phyloP scores from a whole-genome alignment of 2,113 vertebrate genomes.

The Cebus imitator region DNA sequence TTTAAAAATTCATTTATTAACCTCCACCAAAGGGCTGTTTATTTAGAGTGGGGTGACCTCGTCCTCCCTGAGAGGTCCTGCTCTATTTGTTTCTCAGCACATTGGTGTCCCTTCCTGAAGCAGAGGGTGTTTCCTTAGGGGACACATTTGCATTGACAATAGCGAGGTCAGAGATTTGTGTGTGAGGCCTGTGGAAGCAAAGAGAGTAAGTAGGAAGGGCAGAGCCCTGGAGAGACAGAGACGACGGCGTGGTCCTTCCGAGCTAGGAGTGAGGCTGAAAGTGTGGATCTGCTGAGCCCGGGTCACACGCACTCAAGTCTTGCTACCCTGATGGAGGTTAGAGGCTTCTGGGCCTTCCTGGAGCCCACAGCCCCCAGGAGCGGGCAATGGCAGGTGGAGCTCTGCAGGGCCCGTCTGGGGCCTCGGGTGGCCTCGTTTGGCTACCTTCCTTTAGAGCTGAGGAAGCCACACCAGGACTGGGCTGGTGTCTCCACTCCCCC shows the following conservation, averaged over 20 bases:
- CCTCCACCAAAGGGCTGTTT: neutral
- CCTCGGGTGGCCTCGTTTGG: fast-evolving
- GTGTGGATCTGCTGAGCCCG: fast-evolving
- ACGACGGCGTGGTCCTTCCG: no score
- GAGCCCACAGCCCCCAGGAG: neutral
- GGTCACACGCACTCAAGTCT: neutral
- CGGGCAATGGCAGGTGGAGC: fast-evolving
- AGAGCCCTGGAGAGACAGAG: neutral
- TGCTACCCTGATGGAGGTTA: neutral
- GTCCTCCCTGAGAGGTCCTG: neutral
- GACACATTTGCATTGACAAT: neutral
- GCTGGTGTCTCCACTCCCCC: no score
- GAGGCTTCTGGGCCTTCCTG: neutral
- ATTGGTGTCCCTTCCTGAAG: neutral
- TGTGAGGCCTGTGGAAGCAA: neutral
- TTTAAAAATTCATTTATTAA: conserved; percentile 43
- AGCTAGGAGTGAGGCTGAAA: neutral
- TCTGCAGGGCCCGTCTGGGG: neutral
- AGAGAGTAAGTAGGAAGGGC: neutral
- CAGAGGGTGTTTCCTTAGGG: neutral
- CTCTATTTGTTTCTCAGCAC: neutral
- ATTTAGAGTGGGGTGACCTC: neutral
- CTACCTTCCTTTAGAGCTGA: fast-evolving
- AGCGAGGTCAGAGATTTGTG: neutral
- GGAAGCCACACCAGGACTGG: fast-evolving